Evolutionary conservation across 2,888 invertebrate species (phyloP), one percentile per base, ranked within the genome.

Genomic region (Scaptomyza reducta): DNA sequence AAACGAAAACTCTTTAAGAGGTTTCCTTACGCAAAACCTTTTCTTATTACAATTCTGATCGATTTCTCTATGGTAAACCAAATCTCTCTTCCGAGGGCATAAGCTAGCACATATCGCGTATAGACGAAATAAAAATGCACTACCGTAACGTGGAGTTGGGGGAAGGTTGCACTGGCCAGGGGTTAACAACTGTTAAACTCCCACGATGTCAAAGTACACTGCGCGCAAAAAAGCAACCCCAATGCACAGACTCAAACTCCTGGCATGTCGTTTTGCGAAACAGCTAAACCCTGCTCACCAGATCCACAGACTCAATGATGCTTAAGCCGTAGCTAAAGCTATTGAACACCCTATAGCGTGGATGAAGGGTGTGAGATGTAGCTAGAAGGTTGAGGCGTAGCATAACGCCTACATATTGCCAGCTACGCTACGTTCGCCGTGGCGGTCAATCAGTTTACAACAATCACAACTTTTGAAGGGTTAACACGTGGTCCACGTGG

Each of bases 101-200:
- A 0, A 1, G 1, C 18, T 16, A 41, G 50, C 49, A 42, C 29
- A 54, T 22, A 57, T 67, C 58, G 46, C 51, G 46, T 60, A 33
- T 3, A 57, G 65, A 41, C 77, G 68, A 67, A 58, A 66, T 53
- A 57, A 41, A 70, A 77, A 58, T 82, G 70, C 66, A 72, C 33
- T 57, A 47, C 25, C 31, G 41, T 29, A 16, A 33, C 35, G 14
- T 11, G 47, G 45, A 3, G 7, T 40, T 38, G 38, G 46, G 1
- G 38, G 22, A 11, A 51, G 38, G 6, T 22, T 18, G 38, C 38
- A 38, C 14, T 16, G 31, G 51, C 22, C 16, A n/a, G 16, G 53
- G 27, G 29, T n/a, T 45, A 76, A 67, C 87, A 87, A 86, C 79
- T 89, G 89, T 74, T 68, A 74, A 67, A 79, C 85, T 89, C 89